These are phyloP conservation scores for Pipistrellus kuhlii DNA, from an alignment of 2,797 vertebrate genomes.

Conservation along the genomic window DNA sequence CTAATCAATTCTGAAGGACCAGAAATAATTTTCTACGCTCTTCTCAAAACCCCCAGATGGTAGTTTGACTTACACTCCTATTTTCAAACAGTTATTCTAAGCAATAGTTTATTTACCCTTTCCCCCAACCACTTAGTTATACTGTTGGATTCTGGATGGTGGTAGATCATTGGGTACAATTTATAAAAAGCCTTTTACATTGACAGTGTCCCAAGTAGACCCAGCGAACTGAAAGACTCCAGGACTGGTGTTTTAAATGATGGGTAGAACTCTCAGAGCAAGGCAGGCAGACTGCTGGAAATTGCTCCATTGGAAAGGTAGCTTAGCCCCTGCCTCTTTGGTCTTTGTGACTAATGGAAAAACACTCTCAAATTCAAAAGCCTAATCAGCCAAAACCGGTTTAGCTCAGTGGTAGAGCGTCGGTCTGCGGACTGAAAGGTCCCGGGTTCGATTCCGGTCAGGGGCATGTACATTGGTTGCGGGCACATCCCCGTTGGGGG, in stretches of 20 bases:
- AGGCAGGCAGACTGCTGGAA: constrained; percentile 16
- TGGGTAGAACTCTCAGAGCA: not conserved
- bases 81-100: constrained; percentile 29
- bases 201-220: not conserved
- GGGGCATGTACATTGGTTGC: too few relatives aligned
- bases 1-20: not conserved
- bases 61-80: not conserved
- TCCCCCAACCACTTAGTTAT: not conserved
- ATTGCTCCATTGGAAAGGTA: constrained; percentile 59
- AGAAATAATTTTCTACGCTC: not conserved
- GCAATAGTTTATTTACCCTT: not conserved
- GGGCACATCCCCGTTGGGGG: too few relatives aligned
- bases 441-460: too few relatives aligned
- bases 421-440: too few relatives aligned
- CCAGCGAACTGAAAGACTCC: not conserved
- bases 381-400: not conserved
- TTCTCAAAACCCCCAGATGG: constrained; percentile 6
- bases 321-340: constrained; percentile 74
- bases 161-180: not conserved
- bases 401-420: too few relatives aligned
- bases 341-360: constrained; percentile 78
- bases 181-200: not conserved
- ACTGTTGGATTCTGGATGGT: not conserved
- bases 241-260: not conserved
- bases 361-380: constrained; percentile 73